phyloP scores from a whole-genome alignment of 1,140 invertebrate genomes.

The Lucilia cuprina region DNA sequence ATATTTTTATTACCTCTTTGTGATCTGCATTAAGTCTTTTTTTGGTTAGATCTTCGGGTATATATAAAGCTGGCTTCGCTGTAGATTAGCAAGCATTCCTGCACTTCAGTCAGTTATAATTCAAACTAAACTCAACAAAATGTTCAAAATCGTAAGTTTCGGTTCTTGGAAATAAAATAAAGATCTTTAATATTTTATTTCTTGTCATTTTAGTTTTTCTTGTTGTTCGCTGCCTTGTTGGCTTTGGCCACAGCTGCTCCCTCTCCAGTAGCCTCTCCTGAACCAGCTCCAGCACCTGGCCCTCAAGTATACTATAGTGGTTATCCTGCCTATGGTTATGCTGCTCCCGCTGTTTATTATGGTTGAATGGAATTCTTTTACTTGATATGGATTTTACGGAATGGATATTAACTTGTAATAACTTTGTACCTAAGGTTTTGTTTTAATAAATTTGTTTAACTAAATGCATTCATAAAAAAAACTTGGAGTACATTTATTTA shows the following conservation, averaged over 20 bases:
- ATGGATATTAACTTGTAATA: no score
- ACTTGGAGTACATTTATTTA: no score
- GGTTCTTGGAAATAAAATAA: background rate
- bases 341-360: conserved; percentile 31
- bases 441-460: background rate
- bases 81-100: background rate
- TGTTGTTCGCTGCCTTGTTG: conserved; percentile 49
- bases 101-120: background rate
- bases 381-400: no score
- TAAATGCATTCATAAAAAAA: conserved; percentile 25
- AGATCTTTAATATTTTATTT: no score
- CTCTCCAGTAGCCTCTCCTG: conserved; percentile 45
- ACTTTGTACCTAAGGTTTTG: background rate
- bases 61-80: background rate
- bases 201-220: conserved; percentile 44
- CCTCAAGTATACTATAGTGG: conserved; percentile 37
- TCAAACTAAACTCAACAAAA: conserved; percentile 36
- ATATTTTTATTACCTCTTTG: no score
- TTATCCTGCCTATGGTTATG: conserved; percentile 52
- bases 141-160: conserved; percentile 53
- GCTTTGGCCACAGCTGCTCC: conserved; percentile 49
- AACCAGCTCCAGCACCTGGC: conserved; percentile 44
- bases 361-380: background rate
- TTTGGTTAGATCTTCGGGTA: background rate
- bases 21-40: no score